phyloP scores from a whole-genome alignment of 2,797 vertebrate species.

The Danio aesculapii region DNA sequence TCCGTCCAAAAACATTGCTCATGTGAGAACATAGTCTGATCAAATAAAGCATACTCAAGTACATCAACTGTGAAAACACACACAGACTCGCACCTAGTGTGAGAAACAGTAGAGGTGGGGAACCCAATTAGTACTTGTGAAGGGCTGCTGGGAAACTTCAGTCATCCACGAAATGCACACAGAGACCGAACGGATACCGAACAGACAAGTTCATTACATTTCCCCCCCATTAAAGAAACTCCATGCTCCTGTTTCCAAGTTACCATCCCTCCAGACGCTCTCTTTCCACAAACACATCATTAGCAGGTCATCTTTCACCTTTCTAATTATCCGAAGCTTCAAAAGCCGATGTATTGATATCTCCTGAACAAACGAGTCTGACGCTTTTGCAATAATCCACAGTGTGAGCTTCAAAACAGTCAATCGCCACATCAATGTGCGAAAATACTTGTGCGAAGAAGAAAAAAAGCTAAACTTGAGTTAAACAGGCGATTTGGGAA shows the following conservation, averaged over 20 bases:
- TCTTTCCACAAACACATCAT: conserved; percentile 11
- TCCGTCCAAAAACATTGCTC: conserved; percentile 11
- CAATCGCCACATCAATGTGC: neutral
- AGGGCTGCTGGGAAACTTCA: conserved; percentile 8
- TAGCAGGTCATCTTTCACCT: conserved; percentile 17
- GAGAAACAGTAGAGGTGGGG: conserved; percentile 14
- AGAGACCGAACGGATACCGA: conserved; percentile 3
- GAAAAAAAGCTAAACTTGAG: no score
- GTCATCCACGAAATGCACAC: conserved; percentile 1
- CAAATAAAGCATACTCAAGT: conserved; percentile 22
- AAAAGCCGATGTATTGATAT: neutral
- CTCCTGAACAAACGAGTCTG: neutral
- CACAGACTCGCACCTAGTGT: neutral
- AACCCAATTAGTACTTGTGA: conserved; percentile 19
- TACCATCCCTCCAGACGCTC: conserved; percentile 21
- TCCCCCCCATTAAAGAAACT: conserved; percentile 11
- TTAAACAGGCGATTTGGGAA: neutral
- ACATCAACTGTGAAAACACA: neutral
- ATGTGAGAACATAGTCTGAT: conserved; percentile 25
- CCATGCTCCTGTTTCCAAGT: conserved; percentile 44
- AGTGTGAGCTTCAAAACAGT: neutral
- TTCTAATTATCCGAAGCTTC: conserved; percentile 6
- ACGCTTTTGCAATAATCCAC: neutral
- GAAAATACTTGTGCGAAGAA: no score
- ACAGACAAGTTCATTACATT: conserved; percentile 33